phyloP scores from a whole-genome alignment of 1,140 invertebrate genomes.

The Penaeus japonicus region DNA sequence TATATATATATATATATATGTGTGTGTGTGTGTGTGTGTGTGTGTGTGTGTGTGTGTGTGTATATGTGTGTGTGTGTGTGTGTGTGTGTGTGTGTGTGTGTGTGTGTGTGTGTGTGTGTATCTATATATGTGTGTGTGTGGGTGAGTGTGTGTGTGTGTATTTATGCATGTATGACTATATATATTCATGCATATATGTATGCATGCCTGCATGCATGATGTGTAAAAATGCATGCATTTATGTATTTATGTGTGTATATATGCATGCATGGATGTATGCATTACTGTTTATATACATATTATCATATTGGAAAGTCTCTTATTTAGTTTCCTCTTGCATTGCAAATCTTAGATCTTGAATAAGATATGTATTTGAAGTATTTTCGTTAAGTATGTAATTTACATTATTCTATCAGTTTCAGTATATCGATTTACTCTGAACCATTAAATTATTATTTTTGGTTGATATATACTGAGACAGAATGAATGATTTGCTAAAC shows the following conservation, averaged over 20 bases:
- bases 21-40: neutral
- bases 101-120: neutral
- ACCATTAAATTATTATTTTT: too few relatives aligned
- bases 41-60: neutral
- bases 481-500: too few relatives aligned
- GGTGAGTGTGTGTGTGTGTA: neutral
- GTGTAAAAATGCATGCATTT: conserved; percentile 28
- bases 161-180: neutral
- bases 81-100: neutral
- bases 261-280: neutral
- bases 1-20: neutral
- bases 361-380: neutral
- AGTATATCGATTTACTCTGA: too few relatives aligned
- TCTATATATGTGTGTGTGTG: neutral
- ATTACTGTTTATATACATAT: neutral
- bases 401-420: too few relatives aligned
- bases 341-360: too few relatives aligned
- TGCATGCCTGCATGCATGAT: neutral
- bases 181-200: neutral
- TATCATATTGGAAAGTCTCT: neutral
- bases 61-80: neutral
- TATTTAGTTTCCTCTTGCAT: neutral
- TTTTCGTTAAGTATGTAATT: neutral
- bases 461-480: too few relatives aligned
- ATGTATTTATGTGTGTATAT: conserved; percentile 36